Evolutionary conservation across 2,888 invertebrate species (phyloP).

Genomic region (Caenorhabditis becei): DNA sequence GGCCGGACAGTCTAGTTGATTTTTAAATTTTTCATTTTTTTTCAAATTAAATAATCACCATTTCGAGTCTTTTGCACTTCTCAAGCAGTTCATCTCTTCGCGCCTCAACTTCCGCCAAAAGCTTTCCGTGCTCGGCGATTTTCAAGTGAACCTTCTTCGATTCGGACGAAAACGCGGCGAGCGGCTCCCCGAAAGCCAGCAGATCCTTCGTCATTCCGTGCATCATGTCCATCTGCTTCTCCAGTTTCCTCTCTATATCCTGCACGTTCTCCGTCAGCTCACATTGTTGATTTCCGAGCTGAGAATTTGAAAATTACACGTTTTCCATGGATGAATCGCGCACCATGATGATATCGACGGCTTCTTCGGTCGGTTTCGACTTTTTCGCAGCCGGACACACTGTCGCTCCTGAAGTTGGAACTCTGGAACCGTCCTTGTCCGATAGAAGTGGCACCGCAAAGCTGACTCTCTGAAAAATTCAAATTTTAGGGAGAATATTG

Average conservation of each 20-base stretch:
- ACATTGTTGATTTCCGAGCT: conserved; percentile 15
- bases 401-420: not conserved
- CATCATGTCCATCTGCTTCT: not conserved
- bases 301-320: not conserved
- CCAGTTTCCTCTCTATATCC: conserved; percentile 14
- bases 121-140: not conserved
- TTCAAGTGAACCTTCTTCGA: not conserved
- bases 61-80: not conserved
- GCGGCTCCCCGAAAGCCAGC: conserved; percentile 5
- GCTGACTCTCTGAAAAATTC: conserved; percentile 11
- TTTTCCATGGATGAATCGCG: not conserved
- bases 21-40: too few relatives aligned
- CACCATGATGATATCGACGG: conserved; percentile 10
- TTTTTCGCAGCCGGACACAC: conserved; percentile 7
- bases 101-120: not conserved
- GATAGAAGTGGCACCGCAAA: conserved; percentile 3
- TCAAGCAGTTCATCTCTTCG: not conserved
- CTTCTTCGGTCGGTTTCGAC: not conserved
- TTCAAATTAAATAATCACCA: too few relatives aligned
- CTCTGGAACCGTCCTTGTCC: not conserved
- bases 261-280: conserved; percentile 5
- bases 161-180: conserved; percentile 1
- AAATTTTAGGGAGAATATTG: not conserved
- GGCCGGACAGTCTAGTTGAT: too few relatives aligned
- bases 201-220: conserved; percentile 11